A percentile compares a stretch with the other conserved stretches of the same genome.
Conservation (phyloP, 2,888 invertebrate genomes). For the Leucoptera coffeella region DNA sequence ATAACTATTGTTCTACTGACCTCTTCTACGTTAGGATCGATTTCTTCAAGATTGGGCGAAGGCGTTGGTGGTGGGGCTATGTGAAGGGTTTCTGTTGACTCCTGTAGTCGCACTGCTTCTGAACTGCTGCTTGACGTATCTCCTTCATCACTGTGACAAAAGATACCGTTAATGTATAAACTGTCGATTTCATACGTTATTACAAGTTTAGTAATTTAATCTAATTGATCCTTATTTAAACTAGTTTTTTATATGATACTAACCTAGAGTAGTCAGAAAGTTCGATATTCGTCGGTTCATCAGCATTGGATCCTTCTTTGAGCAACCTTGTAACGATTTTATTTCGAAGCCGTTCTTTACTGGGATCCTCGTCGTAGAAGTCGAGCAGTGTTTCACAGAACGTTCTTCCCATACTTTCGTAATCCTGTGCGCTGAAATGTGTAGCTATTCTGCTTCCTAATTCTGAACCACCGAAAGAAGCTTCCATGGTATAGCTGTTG, state of each 20-base stretch:
- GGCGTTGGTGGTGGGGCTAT: conserved; percentile 69
- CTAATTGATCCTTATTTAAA: too few relatives aligned
- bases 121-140: conserved; percentile 69
- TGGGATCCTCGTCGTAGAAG: conserved; percentile 81
- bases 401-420: conserved; percentile 69
- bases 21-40: too few relatives aligned
- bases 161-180: too few relatives aligned
- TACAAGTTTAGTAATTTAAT: too few relatives aligned
- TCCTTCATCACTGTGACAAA: conserved; percentile 75
- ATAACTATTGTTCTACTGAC: too few relatives aligned
- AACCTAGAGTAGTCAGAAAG: conserved; percentile 88
- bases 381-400: conserved; percentile 92
- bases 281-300: conserved; percentile 80
- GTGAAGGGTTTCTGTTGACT: conserved; percentile 36
- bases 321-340: conserved; percentile 75
- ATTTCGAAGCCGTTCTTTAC: conserved; percentile 71
- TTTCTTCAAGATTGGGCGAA: too few relatives aligned
- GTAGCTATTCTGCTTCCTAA: conserved; percentile 75
- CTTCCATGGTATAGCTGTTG: conserved; percentile 93
- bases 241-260: too few relatives aligned
- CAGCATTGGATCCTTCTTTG: conserved; percentile 81
- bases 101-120: conserved; percentile 60
- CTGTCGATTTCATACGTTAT: too few relatives aligned
- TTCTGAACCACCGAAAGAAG: conserved; percentile 87
- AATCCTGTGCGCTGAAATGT: conserved; percentile 72